These are phyloP conservation scores for Drosophila kepulauana DNA, from an alignment of 1,140 invertebrate species.

Conservation along the genomic window DNA sequence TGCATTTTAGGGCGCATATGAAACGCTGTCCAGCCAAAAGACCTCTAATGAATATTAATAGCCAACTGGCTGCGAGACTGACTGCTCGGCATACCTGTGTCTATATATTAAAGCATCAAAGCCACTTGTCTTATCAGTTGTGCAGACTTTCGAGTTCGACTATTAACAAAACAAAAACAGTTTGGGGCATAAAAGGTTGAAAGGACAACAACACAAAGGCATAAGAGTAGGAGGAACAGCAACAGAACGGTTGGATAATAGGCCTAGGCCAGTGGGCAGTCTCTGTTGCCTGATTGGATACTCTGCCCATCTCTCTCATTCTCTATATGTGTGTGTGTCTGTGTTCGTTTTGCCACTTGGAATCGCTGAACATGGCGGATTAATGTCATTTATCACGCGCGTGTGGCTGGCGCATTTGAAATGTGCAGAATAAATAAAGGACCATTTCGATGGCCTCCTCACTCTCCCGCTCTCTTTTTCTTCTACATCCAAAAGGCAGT, in stretches of 20 bases:
- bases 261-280: slow-evolving; percentile 40
- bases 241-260: slow-evolving; percentile 22
- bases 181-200: slow-evolving; percentile 63
- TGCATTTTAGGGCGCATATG: slow-evolving; percentile 28
- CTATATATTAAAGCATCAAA: slow-evolving; percentile 77
- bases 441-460: slow-evolving; percentile 19
- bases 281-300: slow-evolving; percentile 32
- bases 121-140: slow-evolving; percentile 80
- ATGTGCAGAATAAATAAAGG: slow-evolving; percentile 78
- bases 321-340: slow-evolving; percentile 22
- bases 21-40: slow-evolving; percentile 26
- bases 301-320: slow-evolving; percentile 9
- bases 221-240: background rate
- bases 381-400: slow-evolving; percentile 82
- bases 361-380: slow-evolving; percentile 78
- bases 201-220: background rate
- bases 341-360: slow-evolving; percentile 66
- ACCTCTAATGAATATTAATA: slow-evolving; percentile 57
- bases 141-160: slow-evolving; percentile 65
- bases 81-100: slow-evolving; percentile 43
- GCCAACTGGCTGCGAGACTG: slow-evolving; percentile 35
- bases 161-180: slow-evolving; percentile 83
- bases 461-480: background rate
- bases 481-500: slow-evolving; percentile 5
- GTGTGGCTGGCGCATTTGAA: slow-evolving; percentile 62